Conservation (phyloP, 1,140 invertebrate genomes). For the Drosophila kikkawai region DNA sequence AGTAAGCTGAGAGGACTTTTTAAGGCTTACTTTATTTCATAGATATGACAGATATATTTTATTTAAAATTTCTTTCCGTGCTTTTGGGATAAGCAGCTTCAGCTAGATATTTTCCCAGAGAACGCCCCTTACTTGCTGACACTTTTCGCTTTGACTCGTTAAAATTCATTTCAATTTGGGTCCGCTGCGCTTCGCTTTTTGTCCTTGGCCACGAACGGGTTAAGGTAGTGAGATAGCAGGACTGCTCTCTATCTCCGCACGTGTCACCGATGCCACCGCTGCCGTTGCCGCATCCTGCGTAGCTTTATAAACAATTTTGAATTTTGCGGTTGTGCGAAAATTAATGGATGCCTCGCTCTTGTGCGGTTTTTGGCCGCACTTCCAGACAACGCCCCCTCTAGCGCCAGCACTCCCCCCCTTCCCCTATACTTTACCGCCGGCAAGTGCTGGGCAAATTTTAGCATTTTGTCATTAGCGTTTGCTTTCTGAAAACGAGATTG, state of each 20-base stretch:
- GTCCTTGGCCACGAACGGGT: constrained; percentile 45
- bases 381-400: constrained; percentile 40
- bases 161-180: constrained; percentile 78
- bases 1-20: not conserved
- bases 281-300: constrained; percentile 68
- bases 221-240: constrained; percentile 29
- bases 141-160: constrained; percentile 77
- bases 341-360: constrained; percentile 83
- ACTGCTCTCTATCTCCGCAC: constrained; percentile 50
- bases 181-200: constrained; percentile 6
- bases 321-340: constrained; percentile 82
- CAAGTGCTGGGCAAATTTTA: constrained; percentile 62
- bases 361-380: constrained; percentile 73
- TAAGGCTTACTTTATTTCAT: not conserved
- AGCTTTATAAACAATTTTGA: constrained; percentile 84
- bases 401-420: not conserved
- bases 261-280: constrained; percentile 67
- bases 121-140: constrained; percentile 48
- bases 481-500: constrained; percentile 73
- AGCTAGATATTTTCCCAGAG: not conserved
- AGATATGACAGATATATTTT: no score
- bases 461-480: constrained; percentile 83
- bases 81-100: not conserved
- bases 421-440: constrained; percentile 1
- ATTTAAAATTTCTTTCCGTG: not conserved